Evolutionary conservation across 2,113 vertebrate species (phyloP).

Genomic region (Bambusicola thoracicus): DNA sequence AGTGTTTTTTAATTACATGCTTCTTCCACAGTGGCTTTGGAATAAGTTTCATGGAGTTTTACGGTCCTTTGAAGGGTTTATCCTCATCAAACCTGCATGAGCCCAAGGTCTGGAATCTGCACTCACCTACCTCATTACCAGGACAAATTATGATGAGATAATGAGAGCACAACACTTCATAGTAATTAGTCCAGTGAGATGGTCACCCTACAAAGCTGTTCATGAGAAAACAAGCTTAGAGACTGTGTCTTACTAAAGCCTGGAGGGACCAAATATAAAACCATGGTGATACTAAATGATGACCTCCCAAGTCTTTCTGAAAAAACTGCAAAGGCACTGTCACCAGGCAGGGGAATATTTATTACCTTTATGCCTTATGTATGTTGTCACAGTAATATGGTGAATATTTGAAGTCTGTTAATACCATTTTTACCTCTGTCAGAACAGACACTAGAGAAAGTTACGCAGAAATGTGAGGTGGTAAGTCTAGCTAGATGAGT

Average conservation of each 20-base stretch:
- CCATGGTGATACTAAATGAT: not conserved
- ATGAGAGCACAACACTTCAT: not conserved
- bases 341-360: not conserved
- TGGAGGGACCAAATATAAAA: not conserved
- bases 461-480: not conserved
- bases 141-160: not conserved
- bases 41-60: not conserved
- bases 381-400: not conserved
- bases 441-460: not conserved
- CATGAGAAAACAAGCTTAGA: not conserved
- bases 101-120: not conserved
- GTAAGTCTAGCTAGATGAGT: not conserved
- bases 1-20: not conserved
- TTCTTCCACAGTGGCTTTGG: not conserved
- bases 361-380: not conserved
- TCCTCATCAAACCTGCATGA: not conserved
- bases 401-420: not conserved
- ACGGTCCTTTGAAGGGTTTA: not conserved
- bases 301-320: not conserved
- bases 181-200: not conserved
- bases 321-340: not conserved
- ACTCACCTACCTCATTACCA: not conserved
- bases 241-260: not conserved
- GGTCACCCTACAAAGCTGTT: not conserved
- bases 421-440: not conserved